Evolutionary conservation across 2,888 invertebrate species (phyloP), one percentile per base, ranked within the genome.

Genomic region (Cantharis rustica): DNA sequence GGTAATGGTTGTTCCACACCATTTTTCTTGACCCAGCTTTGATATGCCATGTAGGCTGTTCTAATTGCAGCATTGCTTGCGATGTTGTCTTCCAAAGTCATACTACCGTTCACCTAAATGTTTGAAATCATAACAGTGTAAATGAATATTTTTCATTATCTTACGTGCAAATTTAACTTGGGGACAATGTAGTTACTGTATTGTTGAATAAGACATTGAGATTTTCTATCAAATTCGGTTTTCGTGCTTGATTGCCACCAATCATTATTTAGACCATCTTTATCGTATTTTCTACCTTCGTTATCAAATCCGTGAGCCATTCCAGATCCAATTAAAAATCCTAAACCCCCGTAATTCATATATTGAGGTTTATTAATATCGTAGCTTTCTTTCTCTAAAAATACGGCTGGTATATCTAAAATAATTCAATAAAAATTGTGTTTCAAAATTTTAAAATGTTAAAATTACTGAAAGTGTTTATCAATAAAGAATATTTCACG

Each of bases 1-100:
- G 95, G 95, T 11, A 95, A 63, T 61, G 31, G n/a, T 0, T 89
- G 88, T 83, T 96, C 95, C 0, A 89, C 88, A 84, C 85, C 81
- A 66, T 94, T 91, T 10, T 92, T 89, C 16, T 90, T 88, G 0
- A 90, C 91, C 95, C 95, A 96, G 10, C 91, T 91, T 69, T 92
- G 90, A 87, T 96, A 96, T 0, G 96, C 96, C 79, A 92, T 90
- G 87, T 97, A 98, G 0, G 97, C 95, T 86, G 95, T 95, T 86
- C 97, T 97, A 80, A 97, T 92, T 0, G 97, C 98, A 2, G 97
- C 97, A 86, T 97, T 98, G 86, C 98, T 98, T 0, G 98, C 98
- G 74, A 98, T 98, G 86, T 98, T 98, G 87, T 98, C 98, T 11
- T 96, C 96, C 88, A 96, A 96, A 0, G 97, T 97, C 84, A 95